phyloP scores from a whole-genome alignment of 2,888 invertebrate genomes.

The Drosophila greeni region DNA sequence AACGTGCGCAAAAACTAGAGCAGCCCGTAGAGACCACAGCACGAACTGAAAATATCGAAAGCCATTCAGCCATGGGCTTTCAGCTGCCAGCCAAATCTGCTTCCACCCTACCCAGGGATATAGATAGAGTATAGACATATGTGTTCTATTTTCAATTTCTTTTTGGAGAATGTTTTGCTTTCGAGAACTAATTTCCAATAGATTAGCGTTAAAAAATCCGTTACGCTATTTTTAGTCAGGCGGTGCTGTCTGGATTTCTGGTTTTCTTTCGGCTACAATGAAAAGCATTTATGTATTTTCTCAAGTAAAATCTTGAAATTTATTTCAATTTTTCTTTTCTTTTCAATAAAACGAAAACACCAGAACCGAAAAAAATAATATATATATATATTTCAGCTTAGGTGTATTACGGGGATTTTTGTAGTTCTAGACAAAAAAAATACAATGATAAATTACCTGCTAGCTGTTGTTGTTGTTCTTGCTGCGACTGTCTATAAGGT shows the following conservation, averaged over 20 bases:
- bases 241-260: slow-evolving; percentile 37
- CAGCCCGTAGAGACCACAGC: slow-evolving; percentile 13
- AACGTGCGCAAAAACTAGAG: slow-evolving; percentile 42
- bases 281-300: slow-evolving; percentile 55
- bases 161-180: slow-evolving; percentile 62
- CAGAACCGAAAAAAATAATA: slow-evolving; percentile 28
- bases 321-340: slow-evolving; percentile 55
- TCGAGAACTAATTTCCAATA: slow-evolving; percentile 68
- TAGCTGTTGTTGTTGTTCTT: slow-evolving; percentile 41
- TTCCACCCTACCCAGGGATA: slow-evolving; percentile 18
- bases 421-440: slow-evolving; percentile 53
- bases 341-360: slow-evolving; percentile 44
- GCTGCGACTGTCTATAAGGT: slow-evolving; percentile 27
- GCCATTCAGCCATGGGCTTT: slow-evolving; percentile 53
- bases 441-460: slow-evolving; percentile 67
- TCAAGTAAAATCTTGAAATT: slow-evolving; percentile 66
- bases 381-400: slow-evolving; percentile 24
- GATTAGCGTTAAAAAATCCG: slow-evolving; percentile 63
- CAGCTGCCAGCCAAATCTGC: slow-evolving; percentile 50
- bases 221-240: slow-evolving; percentile 59
- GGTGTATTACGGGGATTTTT: slow-evolving; percentile 16
- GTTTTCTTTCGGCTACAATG: slow-evolving; percentile 54
- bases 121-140: slow-evolving; percentile 21
- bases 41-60: slow-evolving; percentile 54
- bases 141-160: slow-evolving; percentile 64